These are phyloP conservation scores for Helogale parvula DNA, from an alignment of 2,113 vertebrate genomes.

Conservation along the genomic window DNA sequence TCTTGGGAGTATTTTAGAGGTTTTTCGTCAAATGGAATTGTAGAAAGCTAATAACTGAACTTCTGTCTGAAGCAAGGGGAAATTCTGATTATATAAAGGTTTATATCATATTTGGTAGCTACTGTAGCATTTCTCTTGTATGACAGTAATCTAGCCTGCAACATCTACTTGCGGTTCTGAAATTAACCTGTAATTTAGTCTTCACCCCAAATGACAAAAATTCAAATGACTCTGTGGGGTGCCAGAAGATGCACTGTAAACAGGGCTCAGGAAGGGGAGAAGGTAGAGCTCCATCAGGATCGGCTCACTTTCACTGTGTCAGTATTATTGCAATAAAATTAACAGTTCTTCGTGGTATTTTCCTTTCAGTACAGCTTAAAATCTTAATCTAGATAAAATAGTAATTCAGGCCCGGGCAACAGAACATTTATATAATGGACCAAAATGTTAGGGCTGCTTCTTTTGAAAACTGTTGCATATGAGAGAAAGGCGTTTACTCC, in stretches of 20 bases:
- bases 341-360: conserved; percentile 64
- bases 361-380: conserved; percentile 55
- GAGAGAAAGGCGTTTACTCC: conserved; percentile 9
- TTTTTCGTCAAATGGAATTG: conserved; percentile 74
- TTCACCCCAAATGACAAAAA: conserved; percentile 93
- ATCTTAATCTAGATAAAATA: conserved; percentile 66
- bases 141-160: conserved; percentile 89
- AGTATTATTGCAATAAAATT: conserved; percentile 75
- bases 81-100: conserved; percentile 85
- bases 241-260: conserved; percentile 89
- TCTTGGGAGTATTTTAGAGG: conserved; percentile 71
- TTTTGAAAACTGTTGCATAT: neutral
- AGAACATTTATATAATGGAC: conserved; percentile 62
- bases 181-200: conserved; percentile 93
- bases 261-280: conserved; percentile 82
- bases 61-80: conserved; percentile 82
- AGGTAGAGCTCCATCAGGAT: conserved; percentile 79
- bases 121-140: conserved; percentile 84
- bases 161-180: conserved; percentile 88
- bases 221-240: conserved; percentile 90
- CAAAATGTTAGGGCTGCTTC: conserved; percentile 45
- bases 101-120: conserved; percentile 84
- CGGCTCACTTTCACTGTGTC: conserved; percentile 71
- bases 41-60: conserved; percentile 79
- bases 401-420: conserved; percentile 65